Base-by-base conservation (phyloP, 2,113 vertebrate species). In the Pygoscelis antarcticus region DNA sequence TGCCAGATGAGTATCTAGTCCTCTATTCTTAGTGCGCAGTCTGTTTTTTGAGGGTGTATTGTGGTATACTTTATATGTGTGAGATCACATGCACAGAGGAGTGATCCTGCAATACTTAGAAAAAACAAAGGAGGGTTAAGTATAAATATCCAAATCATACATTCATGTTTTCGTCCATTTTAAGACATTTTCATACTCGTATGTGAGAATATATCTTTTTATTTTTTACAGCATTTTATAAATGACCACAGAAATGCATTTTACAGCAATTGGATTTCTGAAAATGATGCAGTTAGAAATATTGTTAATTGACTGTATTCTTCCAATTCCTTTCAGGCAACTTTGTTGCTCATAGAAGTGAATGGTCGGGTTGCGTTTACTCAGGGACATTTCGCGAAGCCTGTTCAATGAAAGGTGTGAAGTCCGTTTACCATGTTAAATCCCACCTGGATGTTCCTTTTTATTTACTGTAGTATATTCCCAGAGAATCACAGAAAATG, bases 1-100 rank as follows among this genome's bases (percentile, higher is more conserved):
- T 96, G 71, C 70, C 85, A 83, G 75, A 90, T 75, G 71, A 95
- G 55, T 93, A 93, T 96, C 96, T 95, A 62, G 89, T 91, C 87
- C 42, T 91, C 83, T 96, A 54, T 96, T 93, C 95, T 97, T 97
- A 95, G 96, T 55, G 84, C 78, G 86, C 78, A 61, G 69, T 44
- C 49, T 84, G 32, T 49, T 64, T 74, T 82, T 69, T 57, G 32
- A 66, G n/a, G n/a, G 27, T 5, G 51, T 75, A 19, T 22, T 65
- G n/a, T 58, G 72, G 57, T 70, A 52, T 93, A 60, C 71, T 61
- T 89, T 90, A 11, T 83, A 36, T 71, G 30, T 46, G 38, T 54
- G 85, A 96, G 77, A 66, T 95, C 66, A 66, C 36, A 42, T 46
- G 64, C n/a, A 66, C 27, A 74, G 79, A 90, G 84, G 62, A 68